phyloP scores from a whole-genome alignment of 2,888 invertebrate species.

The Crocallis elinguaria region DNA sequence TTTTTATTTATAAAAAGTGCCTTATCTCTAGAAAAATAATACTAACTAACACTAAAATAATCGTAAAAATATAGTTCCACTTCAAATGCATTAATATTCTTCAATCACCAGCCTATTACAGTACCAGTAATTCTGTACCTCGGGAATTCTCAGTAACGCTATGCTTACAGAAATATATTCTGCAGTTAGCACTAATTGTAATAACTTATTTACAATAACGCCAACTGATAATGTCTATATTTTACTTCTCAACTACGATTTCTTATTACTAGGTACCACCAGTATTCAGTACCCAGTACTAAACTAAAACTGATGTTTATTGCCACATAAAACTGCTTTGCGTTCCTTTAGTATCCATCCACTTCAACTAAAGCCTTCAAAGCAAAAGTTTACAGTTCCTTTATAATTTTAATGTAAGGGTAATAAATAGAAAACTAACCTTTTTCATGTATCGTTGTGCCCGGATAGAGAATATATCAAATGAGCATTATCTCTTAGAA shows the following conservation, averaged over 20 bases:
- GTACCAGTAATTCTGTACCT: too few species aligned
- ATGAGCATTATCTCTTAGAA: slow-evolving; percentile 50
- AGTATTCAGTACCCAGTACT: background rate
- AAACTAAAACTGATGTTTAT: slow-evolving; percentile 5
- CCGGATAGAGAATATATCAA: slow-evolving; percentile 51
- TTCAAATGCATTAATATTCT: too few species aligned
- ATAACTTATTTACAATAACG: too few species aligned
- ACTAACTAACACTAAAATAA: too few species aligned
- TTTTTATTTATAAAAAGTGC: too few species aligned
- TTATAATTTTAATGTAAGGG: slow-evolving; percentile 32
- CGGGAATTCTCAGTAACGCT: too few species aligned
- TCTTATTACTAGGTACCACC: background rate
- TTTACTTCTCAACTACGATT: background rate
- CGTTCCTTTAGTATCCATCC: background rate
- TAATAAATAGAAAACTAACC: slow-evolving; percentile 26
- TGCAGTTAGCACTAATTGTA: too few species aligned
- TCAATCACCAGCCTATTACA: too few species aligned
- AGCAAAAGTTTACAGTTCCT: background rate
- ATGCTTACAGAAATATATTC: too few species aligned
- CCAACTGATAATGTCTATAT: background rate
- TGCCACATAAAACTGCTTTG: slow-evolving; percentile 1
- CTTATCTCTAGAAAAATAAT: too few species aligned
- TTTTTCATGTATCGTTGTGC: slow-evolving; percentile 22
- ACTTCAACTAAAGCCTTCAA: background rate
- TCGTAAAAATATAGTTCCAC: too few species aligned